Evolutionary conservation across 2,888 invertebrate genomes (phyloP).

Genomic region (Caenorhabditis sinica): DNA sequence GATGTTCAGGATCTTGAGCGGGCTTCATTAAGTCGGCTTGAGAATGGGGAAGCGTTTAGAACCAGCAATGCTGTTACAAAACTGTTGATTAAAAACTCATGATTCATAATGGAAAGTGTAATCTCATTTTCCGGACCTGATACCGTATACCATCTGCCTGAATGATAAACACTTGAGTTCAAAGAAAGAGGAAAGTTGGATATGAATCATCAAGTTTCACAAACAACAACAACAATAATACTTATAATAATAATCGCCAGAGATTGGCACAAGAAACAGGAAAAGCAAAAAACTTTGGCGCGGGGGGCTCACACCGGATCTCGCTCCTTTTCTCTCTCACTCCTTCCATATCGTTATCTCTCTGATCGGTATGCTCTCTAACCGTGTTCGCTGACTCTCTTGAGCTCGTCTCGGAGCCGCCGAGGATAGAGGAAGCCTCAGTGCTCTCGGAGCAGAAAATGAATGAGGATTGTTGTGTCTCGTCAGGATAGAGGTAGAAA

Average conservation of each 20-base stretch:
- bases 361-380: constrained; percentile 55
- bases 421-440: constrained; percentile 9
- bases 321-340: constrained; percentile 22
- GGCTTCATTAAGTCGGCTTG: too few species aligned
- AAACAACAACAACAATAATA: constrained; percentile 22
- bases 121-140: background rate
- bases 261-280: constrained; percentile 34
- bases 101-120: too few species aligned
- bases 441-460: constrained; percentile 47
- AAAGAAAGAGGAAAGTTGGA: background rate
- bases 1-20: too few species aligned
- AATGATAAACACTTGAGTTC: background rate
- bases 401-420: constrained; percentile 24
- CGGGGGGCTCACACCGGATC: constrained; percentile 42
- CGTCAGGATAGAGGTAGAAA: constrained; percentile 45
- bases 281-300: constrained; percentile 50
- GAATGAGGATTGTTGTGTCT: constrained; percentile 57
- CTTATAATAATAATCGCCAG: constrained; percentile 27
- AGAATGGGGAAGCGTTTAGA: too few species aligned
- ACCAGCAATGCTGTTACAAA: too few species aligned
- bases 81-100: too few species aligned
- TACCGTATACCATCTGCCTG: background rate
- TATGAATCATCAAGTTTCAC: constrained; percentile 14
- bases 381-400: constrained; percentile 49
- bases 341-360: constrained; percentile 14